Evolutionary conservation across 92 coral and sea anemone genomes (phyloP), one percentile per base, ranked within the genome.

Genomic region (Nematostella vectensis): DNA sequence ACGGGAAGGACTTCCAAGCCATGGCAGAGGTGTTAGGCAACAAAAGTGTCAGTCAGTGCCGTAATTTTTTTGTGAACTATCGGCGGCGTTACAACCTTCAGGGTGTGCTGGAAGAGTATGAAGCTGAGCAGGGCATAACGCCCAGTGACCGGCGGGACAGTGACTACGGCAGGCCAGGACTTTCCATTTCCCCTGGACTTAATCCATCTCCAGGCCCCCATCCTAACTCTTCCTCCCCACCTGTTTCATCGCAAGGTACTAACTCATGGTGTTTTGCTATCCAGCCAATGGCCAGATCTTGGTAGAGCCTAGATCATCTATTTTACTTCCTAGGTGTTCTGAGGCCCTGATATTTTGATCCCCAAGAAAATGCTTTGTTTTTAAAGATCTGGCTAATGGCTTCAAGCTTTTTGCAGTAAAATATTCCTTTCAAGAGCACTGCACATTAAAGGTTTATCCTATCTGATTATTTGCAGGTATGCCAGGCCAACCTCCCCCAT

Each of bases 1-100:
- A 91, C 47, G 98, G 98, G 29, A 91, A 91, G 57, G 98, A 91
- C 62, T 91, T 91, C 63, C 98, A 91, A 75, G 98, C 98, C 63
- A 91, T 91, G 98, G 98, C 95, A 2, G 98, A 91, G 38, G 98
- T 91, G 25, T 47, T 91, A 4, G 96, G 95, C 9, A 91, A 91
- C 84, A 91, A 91, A 80, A 91, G 93, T 8, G 78, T 91, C 23
- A 75, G 98, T 57, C 98, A 91, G 65, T 91, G 98, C 58, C 88
- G 98, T 19, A 91, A 86, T 52, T 91, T 91, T 87, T 91, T 86
- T 55, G 96, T 91, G 68, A 91, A 91, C 74, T 88, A 91, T 60
- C 74, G 95, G 17, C 78, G 95, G 20, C 96, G 98, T 17, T 91
- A 72, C 63, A 88, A 86, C 29, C 70, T 91, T 31, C 96, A 85